Conservation (phyloP, 2,797 vertebrate species). For the Leptodactylus fallax region DNA sequence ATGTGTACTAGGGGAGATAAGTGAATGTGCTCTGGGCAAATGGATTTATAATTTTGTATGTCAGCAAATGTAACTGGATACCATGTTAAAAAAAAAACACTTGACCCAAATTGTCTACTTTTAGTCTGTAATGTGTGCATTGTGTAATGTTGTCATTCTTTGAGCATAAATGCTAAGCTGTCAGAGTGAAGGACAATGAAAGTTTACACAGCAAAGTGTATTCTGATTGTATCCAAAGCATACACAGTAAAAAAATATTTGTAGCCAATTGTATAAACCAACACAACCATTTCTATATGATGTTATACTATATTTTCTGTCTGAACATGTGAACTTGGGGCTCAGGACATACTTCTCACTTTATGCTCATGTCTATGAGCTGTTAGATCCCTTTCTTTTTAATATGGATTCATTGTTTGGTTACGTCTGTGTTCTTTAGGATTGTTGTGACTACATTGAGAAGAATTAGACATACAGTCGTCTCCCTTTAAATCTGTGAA, state of each 20-base stretch:
- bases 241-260: background rate
- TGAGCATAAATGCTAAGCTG: background rate
- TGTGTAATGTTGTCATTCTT: background rate
- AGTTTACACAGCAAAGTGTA: background rate
- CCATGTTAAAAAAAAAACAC: background rate
- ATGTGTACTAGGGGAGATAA: constrained; percentile 14
- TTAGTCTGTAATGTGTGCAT: background rate
- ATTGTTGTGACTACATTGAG: background rate
- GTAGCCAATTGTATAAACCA: background rate
- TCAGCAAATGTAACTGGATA: constrained; percentile 2
- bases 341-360: background rate
- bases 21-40: background rate
- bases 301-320: background rate
- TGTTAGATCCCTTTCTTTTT: background rate
- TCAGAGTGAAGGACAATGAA: background rate
- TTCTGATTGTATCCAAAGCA: background rate
- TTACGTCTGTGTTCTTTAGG: background rate
- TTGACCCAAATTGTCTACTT: background rate
- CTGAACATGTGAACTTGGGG: background rate
- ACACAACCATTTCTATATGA: no score
- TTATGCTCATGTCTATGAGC: background rate
- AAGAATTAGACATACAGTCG: background rate
- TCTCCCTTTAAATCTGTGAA: background rate
- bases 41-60: background rate
- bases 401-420: no score